Base-by-base conservation (phyloP, 2,888 invertebrate species). In the Aquatica leii region DNA sequence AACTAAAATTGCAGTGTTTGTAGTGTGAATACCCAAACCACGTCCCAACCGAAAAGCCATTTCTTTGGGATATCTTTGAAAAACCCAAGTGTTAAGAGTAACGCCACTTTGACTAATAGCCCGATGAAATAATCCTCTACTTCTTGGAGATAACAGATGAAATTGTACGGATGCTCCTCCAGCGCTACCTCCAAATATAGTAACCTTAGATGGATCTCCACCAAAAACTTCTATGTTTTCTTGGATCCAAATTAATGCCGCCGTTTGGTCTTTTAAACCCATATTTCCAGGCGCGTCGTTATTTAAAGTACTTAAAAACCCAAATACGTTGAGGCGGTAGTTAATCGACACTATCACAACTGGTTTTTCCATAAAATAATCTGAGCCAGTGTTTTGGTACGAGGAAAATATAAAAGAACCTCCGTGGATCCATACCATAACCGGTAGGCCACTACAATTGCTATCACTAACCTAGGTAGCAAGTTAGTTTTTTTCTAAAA, bases 381-480 rank as follows among this genome's bases (percentile, higher is more conserved):
- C 72, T 1, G 73, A 66, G 9, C 59, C 60, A 43, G 65, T 50
- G 18, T n/a, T 12, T 55, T 37, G 34, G 9, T 20, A 62, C 2
- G 68, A 62, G 9, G 72, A 72, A 55, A 68, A 66, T 5, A 66
- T 57, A 37, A 72, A 74, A n/a, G 62, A 62, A 21, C 74, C 74
- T 3, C 72, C 73, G 56, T 74, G 71, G 5, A 74, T 69, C 52
- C 67, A 67, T n/a, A 74, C 67, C 57, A 74, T 63, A 1, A 74
- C 74, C n/a, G 74, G 73, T n/a, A 72, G 51, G 5, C 1, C 11
- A 9, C 64, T 41, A 20, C 54, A 41, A 67, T 57, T 64, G n/a
- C n/a, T 17, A 69, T 67, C 21, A n/a, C 35, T 24, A 43, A 49
- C 53, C 57, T n/a, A 21, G 31, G 24, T 2, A 14, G 2, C 8